phyloP scores from a whole-genome alignment of 2,113 vertebrate genomes.

The Falcunculus frontatus region DNA sequence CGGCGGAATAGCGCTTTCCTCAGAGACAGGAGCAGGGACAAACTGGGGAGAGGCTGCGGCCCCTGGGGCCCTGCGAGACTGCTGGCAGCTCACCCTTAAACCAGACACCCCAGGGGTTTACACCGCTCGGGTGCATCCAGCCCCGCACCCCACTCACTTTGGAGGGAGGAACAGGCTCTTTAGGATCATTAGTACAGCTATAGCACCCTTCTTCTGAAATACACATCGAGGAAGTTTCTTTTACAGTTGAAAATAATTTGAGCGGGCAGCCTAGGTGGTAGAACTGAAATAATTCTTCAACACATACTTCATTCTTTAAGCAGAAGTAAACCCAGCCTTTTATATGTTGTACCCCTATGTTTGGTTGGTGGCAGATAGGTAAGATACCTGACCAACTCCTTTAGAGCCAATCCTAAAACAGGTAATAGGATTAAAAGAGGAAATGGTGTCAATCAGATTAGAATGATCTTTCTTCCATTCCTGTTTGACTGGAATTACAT shows the following conservation, averaged over 20 bases:
- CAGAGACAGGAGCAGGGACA: accelerated
- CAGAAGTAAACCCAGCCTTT: neutral
- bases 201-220: neutral
- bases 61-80: neutral
- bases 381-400: neutral
- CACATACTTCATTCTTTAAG: neutral
- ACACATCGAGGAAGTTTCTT: accelerated
- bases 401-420: neutral
- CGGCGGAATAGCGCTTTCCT: neutral
- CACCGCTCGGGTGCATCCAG: neutral
- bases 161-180: accelerated
- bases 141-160: neutral
- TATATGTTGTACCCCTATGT: too few species aligned
- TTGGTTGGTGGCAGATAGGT: neutral
- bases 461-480: neutral
- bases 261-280: neutral
- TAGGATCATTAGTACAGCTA: accelerated
- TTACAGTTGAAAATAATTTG: neutral
- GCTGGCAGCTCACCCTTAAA: neutral
- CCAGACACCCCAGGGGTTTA: accelerated
- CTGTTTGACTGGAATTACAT: neutral
- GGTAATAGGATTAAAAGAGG: neutral
- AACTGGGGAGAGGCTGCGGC: neutral
- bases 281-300: neutral
- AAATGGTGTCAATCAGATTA: neutral